phyloP scores from a whole-genome alignment of 1,140 invertebrate species.

The Mycetomoellerius zeteki region DNA sequence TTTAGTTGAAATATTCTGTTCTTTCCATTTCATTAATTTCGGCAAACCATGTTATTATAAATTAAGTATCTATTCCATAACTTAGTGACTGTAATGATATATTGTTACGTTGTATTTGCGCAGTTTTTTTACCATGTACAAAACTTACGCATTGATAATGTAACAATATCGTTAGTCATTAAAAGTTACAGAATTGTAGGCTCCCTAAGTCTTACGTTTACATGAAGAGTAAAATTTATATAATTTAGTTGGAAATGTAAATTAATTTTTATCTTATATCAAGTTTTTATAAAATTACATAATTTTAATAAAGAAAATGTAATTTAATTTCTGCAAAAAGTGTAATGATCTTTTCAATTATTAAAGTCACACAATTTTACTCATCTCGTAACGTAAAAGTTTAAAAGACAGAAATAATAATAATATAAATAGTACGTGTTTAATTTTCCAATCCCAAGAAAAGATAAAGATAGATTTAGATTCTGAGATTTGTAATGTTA shows the following conservation, averaged over 20 bases:
- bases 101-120: no score
- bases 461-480: neutral
- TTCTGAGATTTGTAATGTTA: neutral
- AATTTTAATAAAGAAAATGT: neutral
- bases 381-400: neutral
- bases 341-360: neutral
- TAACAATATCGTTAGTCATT: no score
- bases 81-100: no score
- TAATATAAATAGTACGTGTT: neutral
- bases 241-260: neutral
- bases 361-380: neutral
- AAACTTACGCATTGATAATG: no score
- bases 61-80: neutral
- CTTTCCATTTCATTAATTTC: neutral
- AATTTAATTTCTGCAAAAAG: neutral
- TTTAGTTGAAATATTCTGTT: neutral
- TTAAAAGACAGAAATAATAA: neutral
- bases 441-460: neutral
- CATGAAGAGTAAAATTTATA: neutral
- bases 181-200: no score
- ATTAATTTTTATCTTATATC: neutral
- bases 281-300: slow-evolving; percentile 14
- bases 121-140: no score
- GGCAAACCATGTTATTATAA: neutral
- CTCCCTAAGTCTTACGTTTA: neutral